Conservation (phyloP, 2,797 vertebrate species). For the Manis javanica region DNA sequence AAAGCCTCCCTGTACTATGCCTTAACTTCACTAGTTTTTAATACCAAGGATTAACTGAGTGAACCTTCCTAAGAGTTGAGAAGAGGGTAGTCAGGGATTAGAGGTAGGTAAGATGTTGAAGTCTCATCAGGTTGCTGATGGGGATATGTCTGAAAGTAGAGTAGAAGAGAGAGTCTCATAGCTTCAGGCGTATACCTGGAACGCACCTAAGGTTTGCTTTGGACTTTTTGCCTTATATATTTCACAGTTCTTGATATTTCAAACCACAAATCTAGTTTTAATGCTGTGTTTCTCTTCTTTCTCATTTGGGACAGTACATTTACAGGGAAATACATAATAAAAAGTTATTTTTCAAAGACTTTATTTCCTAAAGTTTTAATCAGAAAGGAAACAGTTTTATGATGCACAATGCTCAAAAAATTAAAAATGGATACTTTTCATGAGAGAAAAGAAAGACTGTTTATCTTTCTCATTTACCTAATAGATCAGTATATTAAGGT, state of each 20-base stretch:
- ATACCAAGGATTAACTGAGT: background rate
- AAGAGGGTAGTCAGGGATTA: background rate
- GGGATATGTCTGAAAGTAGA: background rate
- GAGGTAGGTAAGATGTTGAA: background rate
- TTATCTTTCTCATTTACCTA: background rate
- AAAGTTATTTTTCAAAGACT: background rate
- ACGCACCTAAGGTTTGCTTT: background rate
- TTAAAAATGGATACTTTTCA: background rate
- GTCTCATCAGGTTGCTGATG: background rate
- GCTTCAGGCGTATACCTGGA: background rate
- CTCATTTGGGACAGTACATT: background rate
- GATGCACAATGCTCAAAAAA: background rate
- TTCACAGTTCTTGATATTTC: background rate
- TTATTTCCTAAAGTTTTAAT: background rate
- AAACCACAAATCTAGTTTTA: background rate
- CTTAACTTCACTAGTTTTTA: background rate
- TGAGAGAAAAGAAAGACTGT: background rate
- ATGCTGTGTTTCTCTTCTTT: background rate
- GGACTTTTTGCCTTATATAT: background rate
- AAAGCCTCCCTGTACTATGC: background rate
- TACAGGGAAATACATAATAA: background rate
- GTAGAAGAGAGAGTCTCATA: background rate
- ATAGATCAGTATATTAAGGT: background rate
- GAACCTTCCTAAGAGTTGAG: background rate
- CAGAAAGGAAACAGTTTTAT: background rate